Evolutionary conservation across 1,140 invertebrate species (phyloP).

Genomic region (Maniola jurtina): DNA sequence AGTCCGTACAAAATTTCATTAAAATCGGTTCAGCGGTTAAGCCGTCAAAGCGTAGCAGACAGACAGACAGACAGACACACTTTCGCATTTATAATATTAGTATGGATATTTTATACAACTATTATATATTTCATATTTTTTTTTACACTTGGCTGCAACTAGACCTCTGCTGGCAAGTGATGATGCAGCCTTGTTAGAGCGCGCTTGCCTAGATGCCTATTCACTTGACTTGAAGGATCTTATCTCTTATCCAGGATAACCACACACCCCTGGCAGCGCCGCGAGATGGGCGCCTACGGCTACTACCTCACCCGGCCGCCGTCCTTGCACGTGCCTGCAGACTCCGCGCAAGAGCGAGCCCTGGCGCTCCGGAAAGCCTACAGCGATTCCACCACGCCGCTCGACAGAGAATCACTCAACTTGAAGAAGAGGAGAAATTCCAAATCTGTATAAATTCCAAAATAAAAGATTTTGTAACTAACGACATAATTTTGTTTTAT

Average conservation of each 20-base stretch:
- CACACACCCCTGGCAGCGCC: constrained; percentile 61
- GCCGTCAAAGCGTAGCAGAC: too few relatives aligned
- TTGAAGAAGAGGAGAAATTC: constrained; percentile 55
- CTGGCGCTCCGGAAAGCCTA: constrained; percentile 44
- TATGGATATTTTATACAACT: too few relatives aligned
- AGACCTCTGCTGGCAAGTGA: too few relatives aligned
- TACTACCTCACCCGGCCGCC: constrained; percentile 66
- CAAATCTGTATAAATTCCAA: constrained; percentile 54
- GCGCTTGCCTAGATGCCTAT: too few relatives aligned
- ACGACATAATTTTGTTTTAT: not conserved
- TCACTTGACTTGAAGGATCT: too few relatives aligned
- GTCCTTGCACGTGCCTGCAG: constrained; percentile 25
- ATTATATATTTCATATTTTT: too few relatives aligned
- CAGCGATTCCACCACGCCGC: constrained; percentile 58
- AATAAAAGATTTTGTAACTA: not conserved
- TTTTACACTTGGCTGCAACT: too few relatives aligned
- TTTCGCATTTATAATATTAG: too few relatives aligned
- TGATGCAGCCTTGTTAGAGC: too few relatives aligned
- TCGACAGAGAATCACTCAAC: constrained; percentile 46
- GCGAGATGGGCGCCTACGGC: constrained; percentile 68
- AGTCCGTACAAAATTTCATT: too few relatives aligned
- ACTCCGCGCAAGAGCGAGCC: constrained; percentile 31
- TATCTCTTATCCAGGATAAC: constrained; percentile 44
- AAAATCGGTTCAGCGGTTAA: too few relatives aligned
- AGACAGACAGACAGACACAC: too few relatives aligned